Conservation (phyloP, 2,113 vertebrate genomes). For the Ailurus styani region DNA sequence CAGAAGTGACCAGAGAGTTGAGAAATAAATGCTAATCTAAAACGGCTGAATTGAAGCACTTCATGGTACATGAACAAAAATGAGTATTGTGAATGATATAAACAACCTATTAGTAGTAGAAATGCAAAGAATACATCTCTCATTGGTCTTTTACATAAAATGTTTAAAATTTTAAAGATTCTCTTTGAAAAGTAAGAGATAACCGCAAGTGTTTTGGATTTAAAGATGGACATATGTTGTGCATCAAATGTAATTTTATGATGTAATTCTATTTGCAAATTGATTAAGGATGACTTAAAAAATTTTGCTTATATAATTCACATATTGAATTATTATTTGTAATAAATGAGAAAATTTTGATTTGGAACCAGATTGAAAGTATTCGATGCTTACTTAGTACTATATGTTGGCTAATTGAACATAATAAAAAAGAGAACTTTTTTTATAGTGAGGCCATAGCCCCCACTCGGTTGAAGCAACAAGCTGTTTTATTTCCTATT, state of each 20-base stretch:
- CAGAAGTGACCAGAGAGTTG: slow-evolving; percentile 7
- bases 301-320: not conserved
- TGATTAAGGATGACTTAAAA: not conserved
- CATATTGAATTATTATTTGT: not conserved
- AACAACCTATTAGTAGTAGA: slow-evolving; percentile 5
- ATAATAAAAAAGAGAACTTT: not conserved
- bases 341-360: not conserved
- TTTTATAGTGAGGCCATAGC: not conserved
- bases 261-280: not conserved
- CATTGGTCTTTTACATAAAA: not conserved
- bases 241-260: not conserved
- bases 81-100: not conserved
- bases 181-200: not conserved
- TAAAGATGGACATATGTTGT: not conserved
- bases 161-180: not conserved
- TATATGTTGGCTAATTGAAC: not conserved
- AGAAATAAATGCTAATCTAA: not conserved
- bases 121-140: not conserved
- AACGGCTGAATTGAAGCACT: not conserved
- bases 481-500: not conserved
- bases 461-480: not conserved
- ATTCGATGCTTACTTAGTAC: not conserved
- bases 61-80: not conserved
- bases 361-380: not conserved
- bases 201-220: not conserved